Percentiles rank a stretch among this genome's conserved stretches.
Evolutionary conservation across 2,113 vertebrate genomes (phyloP).

Genomic region (Labrus mixtus): DNA sequence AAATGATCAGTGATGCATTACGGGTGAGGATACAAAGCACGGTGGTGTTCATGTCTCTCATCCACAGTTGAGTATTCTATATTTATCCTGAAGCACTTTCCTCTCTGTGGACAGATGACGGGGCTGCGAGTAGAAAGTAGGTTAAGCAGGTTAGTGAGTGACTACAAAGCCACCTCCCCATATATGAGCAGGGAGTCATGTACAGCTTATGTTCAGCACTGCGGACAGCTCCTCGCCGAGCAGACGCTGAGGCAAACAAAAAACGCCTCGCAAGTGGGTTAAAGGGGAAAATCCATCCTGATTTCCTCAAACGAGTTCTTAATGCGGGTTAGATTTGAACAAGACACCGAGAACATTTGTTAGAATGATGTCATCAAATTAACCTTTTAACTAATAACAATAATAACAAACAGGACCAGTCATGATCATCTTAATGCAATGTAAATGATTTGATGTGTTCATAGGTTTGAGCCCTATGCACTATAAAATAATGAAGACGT

Average conservation of each 20-base stretch:
- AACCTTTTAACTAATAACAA: not conserved
- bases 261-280: slow-evolving; percentile 8
- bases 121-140: slow-evolving; percentile 72
- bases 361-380: not conserved
- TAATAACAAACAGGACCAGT: not conserved
- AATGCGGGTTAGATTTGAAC: not conserved
- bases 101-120: slow-evolving; percentile 62
- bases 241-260: slow-evolving; percentile 34
- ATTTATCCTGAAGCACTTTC: slow-evolving; percentile 74
- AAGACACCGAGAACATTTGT: not conserved
- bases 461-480: too few species aligned
- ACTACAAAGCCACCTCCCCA: slow-evolving; percentile 67
- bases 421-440: too few species aligned
- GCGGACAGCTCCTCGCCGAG: slow-evolving; percentile 59
- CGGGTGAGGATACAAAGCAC: slow-evolving; percentile 14
- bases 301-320: not conserved
- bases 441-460: too few species aligned
- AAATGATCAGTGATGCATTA: slow-evolving; percentile 60
- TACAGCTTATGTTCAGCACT: slow-evolving; percentile 66
- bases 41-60: not conserved
- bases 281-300: not conserved
- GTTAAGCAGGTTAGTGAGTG: slow-evolving; percentile 80
- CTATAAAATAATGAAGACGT: too few species aligned
- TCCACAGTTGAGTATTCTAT: slow-evolving; percentile 61
- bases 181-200: slow-evolving; percentile 44